phyloP scores from a whole-genome alignment of 1,140 invertebrate genomes.

The Holotrichia oblita region DNA sequence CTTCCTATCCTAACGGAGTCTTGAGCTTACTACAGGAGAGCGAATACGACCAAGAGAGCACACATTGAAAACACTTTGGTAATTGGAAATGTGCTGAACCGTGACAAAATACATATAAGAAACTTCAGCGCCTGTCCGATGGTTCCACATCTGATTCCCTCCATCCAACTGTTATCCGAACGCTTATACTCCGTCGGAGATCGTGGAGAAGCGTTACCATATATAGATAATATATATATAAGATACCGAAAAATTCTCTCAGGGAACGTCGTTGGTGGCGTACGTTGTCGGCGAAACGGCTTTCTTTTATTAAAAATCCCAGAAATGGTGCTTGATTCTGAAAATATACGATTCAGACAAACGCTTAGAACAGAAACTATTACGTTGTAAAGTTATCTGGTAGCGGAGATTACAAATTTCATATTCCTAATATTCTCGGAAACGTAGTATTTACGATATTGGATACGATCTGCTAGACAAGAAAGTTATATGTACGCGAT shows the following conservation, averaged over 20 bases:
- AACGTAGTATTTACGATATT: not conserved
- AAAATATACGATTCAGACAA: not conserved
- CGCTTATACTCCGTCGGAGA: slow-evolving; percentile 23
- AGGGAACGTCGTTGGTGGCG: not conserved
- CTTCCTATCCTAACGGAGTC: not conserved
- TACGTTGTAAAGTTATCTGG: not conserved
- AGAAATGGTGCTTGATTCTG: not conserved
- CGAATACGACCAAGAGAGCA: not conserved
- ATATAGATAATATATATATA: not conserved
- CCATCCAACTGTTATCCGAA: slow-evolving; percentile 43
- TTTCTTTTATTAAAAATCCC: slow-evolving; percentile 1
- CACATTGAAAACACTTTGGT: slow-evolving; percentile 54
- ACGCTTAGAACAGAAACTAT: not conserved
- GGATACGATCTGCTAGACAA: not conserved
- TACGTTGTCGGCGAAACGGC: not conserved
- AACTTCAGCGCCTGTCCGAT: slow-evolving; percentile 53
- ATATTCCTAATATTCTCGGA: not conserved
- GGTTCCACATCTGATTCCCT: slow-evolving; percentile 45
- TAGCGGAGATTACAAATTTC: not conserved
- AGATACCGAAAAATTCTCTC: not conserved
- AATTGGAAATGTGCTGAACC: slow-evolving; percentile 57
- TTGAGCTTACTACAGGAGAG: not conserved
- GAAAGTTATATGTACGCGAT: not conserved
- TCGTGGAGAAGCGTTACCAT: not conserved
- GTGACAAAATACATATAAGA: slow-evolving; percentile 57